Base-by-base conservation (phyloP, 1,140 invertebrate species). In the Lycorma delicatula region DNA sequence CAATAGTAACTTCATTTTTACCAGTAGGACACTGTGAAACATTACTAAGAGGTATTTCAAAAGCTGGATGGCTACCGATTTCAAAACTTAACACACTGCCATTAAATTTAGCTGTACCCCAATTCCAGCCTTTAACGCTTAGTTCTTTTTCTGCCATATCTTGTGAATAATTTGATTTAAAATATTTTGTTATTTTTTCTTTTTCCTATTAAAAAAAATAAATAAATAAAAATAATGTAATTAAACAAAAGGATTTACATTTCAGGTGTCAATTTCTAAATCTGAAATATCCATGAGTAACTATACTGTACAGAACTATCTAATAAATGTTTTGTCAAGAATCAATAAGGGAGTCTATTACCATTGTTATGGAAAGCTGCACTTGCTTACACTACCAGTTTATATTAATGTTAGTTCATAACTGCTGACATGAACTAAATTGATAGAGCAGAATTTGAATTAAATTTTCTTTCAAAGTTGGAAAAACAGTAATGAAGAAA, bases 61-160 rank as follows among this genome's bases (percentile, higher is more conserved):
- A 99, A 0, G 89, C 90, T 20, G 89, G 86, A 56, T 87, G 82
- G 53, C 84, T 84, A 13, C 92, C 90, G 41, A 98, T 85, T 70
- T 97, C 88, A 74, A 98, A 99, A 68, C 87, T 90, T 1, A 99
- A 71, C 1, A 91, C 83, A 50, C 93, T 89, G 23, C 94, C 96
- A 70, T 85, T 83, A 71, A 99, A 98, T 65, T 93, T 89, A 11
- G 91, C 91, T 1, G 88, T 89, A 47, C 97, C 97, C 92, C 97
- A 99, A 74, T 99, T 99, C 95, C 96, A 99, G 4, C 97, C 97
- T 74, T 96, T 98, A 0, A 98, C 75, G 66, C 89, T 91, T 29
- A 96, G 73, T 67, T 99, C 95, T 68, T 93, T 93, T 71, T 90
- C 88, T 56, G 93, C 71, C 87, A 92, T 84, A 64, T 91, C 81